phyloP scores from a whole-genome alignment of 2,888 invertebrate species.

The Drosophila gaucha region DNA sequence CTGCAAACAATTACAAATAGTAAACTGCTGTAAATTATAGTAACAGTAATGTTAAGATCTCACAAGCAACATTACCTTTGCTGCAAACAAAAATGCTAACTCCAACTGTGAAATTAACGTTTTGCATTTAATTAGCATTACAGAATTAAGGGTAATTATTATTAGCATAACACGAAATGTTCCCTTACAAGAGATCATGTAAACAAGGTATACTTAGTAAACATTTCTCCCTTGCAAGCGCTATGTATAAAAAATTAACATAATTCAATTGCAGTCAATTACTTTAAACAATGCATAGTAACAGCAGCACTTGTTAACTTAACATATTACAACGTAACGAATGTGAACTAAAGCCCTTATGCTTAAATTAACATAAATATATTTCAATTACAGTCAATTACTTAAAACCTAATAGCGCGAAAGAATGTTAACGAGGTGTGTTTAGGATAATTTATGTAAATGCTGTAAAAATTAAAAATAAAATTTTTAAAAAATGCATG shows the following conservation, averaged over 20 bases:
- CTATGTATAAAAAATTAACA: not conserved
- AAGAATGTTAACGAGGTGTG: not conserved
- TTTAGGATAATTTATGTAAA: not conserved
- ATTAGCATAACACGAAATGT: no score
- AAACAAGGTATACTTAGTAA: not conserved
- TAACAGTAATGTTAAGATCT: slow-evolving; percentile 1
- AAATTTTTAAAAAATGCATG: no score
- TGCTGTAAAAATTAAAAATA: no score
- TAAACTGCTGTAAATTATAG: not conserved
- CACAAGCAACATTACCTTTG: not conserved
- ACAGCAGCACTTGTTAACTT: not conserved
- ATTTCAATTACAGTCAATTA: slow-evolving; percentile 5
- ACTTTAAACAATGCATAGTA: no score
- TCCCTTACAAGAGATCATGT: no score
- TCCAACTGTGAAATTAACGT: not conserved
- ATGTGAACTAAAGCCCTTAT: not conserved
- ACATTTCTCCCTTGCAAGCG: not conserved
- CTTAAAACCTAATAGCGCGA: not conserved
- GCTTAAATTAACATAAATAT: not conserved
- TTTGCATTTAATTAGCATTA: not conserved
- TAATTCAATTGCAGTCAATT: slow-evolving; percentile 1
- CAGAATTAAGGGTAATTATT: not conserved
- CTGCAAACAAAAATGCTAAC: not conserved
- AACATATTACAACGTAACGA: not conserved
- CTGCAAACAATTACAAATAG: not conserved